Percentiles rank a stretch among this genome's conserved stretches.
Conservation (phyloP, 2,888 invertebrate genomes). For the Dioctria linearis region DNA sequence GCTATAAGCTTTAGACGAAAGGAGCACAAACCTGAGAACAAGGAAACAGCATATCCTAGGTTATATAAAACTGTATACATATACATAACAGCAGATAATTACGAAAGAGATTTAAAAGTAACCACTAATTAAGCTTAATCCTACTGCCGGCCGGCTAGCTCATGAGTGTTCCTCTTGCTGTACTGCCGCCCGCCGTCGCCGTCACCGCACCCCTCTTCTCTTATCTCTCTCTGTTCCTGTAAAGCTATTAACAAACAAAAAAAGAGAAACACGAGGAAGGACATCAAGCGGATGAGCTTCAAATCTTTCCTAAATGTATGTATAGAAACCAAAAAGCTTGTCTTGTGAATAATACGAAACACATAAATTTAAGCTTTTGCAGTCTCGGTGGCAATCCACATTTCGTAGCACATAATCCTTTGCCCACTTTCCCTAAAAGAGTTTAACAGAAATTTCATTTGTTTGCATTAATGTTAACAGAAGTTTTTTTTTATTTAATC, state of each 20-base stretch:
- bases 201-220: too few species aligned
- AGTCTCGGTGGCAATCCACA: conserved; percentile 36
- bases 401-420: conserved; percentile 37
- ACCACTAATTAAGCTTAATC: conserved; percentile 59
- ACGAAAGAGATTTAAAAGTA: conserved; percentile 58
- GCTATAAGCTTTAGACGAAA: conserved; percentile 29
- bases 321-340: conserved; percentile 32
- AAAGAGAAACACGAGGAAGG: neutral
- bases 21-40: conserved; percentile 41
- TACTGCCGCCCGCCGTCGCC: neutral
- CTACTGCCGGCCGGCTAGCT: conserved; percentile 45
- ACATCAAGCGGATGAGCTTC: conserved; percentile 35
- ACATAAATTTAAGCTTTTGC: conserved; percentile 34
- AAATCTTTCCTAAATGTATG: conserved; percentile 29
- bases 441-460: conserved; percentile 50
- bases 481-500: conserved; percentile 31
- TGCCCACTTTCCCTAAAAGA: conserved; percentile 40
- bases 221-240: neutral
- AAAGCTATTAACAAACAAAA: conserved; percentile 43
- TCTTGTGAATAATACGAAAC: conserved; percentile 1
- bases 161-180: neutral
- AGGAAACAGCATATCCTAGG: neutral
- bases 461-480: conserved; percentile 48
- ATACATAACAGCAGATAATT: conserved; percentile 55
- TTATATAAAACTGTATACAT: neutral